Percentiles rank a stretch among this genome's conserved stretches.
phyloP scores from a whole-genome alignment of 1,140 invertebrate genomes.

The Drosophila hydei region DNA sequence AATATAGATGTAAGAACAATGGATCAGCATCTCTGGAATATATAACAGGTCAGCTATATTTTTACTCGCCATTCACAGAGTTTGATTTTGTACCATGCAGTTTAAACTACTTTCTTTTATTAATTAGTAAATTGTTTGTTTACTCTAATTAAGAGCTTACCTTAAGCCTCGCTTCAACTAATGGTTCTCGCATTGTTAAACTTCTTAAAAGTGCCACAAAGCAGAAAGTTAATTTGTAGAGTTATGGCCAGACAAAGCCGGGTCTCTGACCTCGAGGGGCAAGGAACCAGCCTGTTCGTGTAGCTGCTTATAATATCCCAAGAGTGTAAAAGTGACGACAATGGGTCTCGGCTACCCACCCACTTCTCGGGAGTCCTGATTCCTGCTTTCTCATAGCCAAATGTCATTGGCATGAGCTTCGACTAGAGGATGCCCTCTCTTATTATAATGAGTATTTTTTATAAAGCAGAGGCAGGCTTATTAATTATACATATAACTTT shows the following conservation, averaged over 20 bases:
- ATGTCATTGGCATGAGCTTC: background rate
- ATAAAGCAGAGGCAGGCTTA: background rate
- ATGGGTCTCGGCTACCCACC: constrained; percentile 3
- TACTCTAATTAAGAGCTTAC: background rate
- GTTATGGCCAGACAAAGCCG: background rate
- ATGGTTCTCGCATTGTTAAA: background rate
- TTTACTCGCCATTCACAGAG: too few species aligned
- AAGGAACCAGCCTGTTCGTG: background rate
- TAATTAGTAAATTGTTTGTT: background rate
- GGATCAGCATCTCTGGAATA: too few species aligned
- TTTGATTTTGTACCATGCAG: too few species aligned
- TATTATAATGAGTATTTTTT: constrained; percentile 7
- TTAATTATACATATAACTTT: constrained; percentile 18
- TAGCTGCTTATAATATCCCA: constrained; percentile 9
- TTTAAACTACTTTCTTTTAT: background rate
- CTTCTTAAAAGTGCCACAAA: constrained; percentile 12
- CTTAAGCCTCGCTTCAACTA: background rate
- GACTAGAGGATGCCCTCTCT: background rate
- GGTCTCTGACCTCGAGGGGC: constrained; percentile 5
- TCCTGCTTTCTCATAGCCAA: background rate
- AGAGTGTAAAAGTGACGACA: constrained; percentile 13
- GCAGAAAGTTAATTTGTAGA: constrained; percentile 11
- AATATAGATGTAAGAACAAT: background rate
- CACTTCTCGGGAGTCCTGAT: background rate
- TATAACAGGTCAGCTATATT: too few species aligned